Conservation (phyloP, 2,888 invertebrate genomes). For the Cryptus viduatorius region DNA sequence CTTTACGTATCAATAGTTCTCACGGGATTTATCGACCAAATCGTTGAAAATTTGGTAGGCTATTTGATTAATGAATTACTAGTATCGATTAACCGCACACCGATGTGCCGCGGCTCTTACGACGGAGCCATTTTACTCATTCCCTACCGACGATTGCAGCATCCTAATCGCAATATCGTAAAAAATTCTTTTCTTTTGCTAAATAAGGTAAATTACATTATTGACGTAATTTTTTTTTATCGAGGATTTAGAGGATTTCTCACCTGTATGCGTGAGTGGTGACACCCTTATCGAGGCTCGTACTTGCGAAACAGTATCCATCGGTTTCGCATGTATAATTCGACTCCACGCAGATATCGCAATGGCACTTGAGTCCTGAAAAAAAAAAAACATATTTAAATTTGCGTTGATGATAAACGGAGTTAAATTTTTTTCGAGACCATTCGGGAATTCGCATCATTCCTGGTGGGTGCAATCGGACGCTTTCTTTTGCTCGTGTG, state of each 20-base stretch:
- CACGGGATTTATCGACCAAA: background rate
- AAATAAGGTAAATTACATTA: background rate
- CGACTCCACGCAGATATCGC: conserved; percentile 91
- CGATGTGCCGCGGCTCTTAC: conserved; percentile 1
- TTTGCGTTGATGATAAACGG: background rate
- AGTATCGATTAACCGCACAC: background rate
- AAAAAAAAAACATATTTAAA: conserved; percentile 78
- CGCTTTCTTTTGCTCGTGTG: background rate
- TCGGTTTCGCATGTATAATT: conserved; percentile 95
- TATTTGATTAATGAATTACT: conserved; percentile 18
- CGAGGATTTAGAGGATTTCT: conserved; percentile 79
- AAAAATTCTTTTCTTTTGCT: background rate
- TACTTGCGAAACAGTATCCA: conserved; percentile 95
- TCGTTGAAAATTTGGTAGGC: background rate
- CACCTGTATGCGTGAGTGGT: conserved; percentile 92
- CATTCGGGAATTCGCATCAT: too few species aligned
- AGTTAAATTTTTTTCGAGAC: too few species aligned
- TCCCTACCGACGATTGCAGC: background rate
- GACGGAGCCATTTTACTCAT: background rate
- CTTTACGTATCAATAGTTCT: background rate
- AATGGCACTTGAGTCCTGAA: conserved; percentile 93
- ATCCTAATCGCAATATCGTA: background rate
- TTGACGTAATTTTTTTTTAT: background rate
- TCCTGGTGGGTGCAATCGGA: too few species aligned
- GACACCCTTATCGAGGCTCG: conserved; percentile 88